Base-by-base conservation (phyloP, 2,888 invertebrate genomes). In the Synergus itoensis region DNA sequence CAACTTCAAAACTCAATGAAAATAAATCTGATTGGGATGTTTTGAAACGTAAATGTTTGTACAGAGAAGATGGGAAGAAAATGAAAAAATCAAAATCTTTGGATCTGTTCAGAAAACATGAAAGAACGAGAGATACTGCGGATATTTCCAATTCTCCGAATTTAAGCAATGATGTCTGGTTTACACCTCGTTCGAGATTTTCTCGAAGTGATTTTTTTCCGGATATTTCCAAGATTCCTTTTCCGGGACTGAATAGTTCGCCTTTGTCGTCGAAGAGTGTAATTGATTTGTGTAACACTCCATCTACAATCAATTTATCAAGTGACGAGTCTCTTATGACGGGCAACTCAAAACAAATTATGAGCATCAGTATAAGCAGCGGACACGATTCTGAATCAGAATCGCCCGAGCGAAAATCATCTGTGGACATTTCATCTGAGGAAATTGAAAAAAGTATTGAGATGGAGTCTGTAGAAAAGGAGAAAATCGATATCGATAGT, bases 31-130 rank as follows among this genome's bases (percentile, higher is more conserved):
- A 4, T 12, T 60, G 21, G 12, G 12, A 60, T 62, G 12, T 62
- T 62, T 62, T 62, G 28, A 18, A 62, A 11, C 2, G 7, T 14
- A 62, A 14, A 18, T 57, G 9, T 57, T 57, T 57, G 9, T n/a
- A 16, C 18, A 18, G 9, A 28, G 28, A 11, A 12, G 12, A 28
- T 28, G 12, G 3, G 12, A 62, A 14, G 28, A 65, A 41, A 4
- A n/a, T 65, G 16, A n/a, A 65, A 41, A 65, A 65, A 18, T 65
- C 41, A 9, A 40, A 43, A 65, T 65, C 65, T 41, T 65, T 65
- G 7, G 40, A 18, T 41, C n/a, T 11, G 1, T n/a, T 18, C n/a
- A 40, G 18, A n/a, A 16, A 40, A 18, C n/a, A 18, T 0, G 65
- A 65, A 65, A 8, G 8, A 3, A 0, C 18, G 11, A 65, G 65